phyloP scores from a whole-genome alignment of 2,888 invertebrate genomes.

The Merodon equestris region DNA sequence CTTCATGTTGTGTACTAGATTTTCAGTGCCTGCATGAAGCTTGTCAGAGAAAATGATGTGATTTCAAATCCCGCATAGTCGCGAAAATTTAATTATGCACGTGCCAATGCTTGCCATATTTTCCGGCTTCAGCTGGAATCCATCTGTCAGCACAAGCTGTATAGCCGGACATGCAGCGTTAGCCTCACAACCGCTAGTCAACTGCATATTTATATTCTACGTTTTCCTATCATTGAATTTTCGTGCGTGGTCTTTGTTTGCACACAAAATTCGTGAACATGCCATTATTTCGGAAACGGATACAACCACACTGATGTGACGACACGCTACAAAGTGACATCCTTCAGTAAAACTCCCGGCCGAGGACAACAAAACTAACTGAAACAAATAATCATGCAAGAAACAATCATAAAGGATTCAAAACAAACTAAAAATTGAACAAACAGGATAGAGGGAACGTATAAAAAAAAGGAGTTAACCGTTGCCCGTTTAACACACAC shows the following conservation, averaged over 20 bases:
- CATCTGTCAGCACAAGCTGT: constrained; percentile 51
- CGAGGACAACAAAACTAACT: not conserved
- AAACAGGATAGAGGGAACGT: constrained; percentile 32
- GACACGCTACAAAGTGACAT: constrained; percentile 3
- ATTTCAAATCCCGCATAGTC: constrained; percentile 21
- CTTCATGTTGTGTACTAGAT: constrained; percentile 6
- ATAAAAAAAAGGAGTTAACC: constrained; percentile 9
- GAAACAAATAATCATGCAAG: constrained; percentile 16
- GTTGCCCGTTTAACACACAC: too few species aligned
- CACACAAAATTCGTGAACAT: constrained; percentile 49
- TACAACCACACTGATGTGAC: constrained; percentile 32
- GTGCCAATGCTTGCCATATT: constrained; percentile 27
- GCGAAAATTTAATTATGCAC: constrained; percentile 53
- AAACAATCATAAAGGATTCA: not conserved
- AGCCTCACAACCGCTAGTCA: not conserved
- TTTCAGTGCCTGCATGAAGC: constrained; percentile 9
- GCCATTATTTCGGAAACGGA: not conserved
- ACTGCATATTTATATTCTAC: constrained; percentile 8
- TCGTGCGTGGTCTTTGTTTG: constrained; percentile 32
- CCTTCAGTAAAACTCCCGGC: too few species aligned
- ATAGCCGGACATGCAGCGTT: constrained; percentile 13
- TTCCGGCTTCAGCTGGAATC: constrained; percentile 19
- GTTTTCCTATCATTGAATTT: constrained; percentile 41
- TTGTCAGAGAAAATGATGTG: constrained; percentile 32
- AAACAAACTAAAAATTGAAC: not conserved